Evolutionary conservation across 2,888 invertebrate species (phyloP).

Genomic region (Eupelmus urozonus): DNA sequence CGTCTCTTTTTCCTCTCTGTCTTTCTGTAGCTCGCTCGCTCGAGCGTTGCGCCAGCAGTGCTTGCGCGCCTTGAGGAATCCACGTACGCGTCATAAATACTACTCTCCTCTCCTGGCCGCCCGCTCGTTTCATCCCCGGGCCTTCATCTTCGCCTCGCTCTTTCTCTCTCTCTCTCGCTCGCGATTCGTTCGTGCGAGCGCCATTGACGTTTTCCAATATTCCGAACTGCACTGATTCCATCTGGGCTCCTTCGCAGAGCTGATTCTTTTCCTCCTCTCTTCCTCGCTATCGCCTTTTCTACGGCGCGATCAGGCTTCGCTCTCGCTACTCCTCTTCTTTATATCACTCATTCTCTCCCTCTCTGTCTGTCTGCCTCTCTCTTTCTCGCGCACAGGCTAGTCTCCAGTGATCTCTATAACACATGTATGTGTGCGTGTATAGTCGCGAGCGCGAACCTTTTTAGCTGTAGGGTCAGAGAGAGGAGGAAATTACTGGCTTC

Average conservation of each 20-base stretch:
- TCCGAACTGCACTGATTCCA: constrained; percentile 74
- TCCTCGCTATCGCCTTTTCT: neutral
- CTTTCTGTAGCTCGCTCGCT: constrained; percentile 2
- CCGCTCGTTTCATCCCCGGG: constrained; percentile 42
- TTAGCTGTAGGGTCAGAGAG: no score
- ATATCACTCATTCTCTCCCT: constrained; percentile 51
- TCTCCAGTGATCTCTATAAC: no score
- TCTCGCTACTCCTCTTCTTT: constrained; percentile 21
- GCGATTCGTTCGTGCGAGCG: constrained; percentile 51
- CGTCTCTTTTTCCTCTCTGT: constrained; percentile 57
- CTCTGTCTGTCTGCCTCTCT: no score
- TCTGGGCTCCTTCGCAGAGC: constrained; percentile 63
- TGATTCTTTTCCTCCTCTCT: constrained; percentile 38
- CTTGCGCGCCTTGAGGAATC: constrained; percentile 67
- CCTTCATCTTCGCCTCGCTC: constrained; percentile 41
- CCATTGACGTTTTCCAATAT: constrained; percentile 74
- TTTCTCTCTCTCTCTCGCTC: constrained; percentile 9
- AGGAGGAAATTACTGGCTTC: constrained; percentile 45
- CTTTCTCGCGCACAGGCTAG: no score
- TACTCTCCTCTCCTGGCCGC: constrained; percentile 58
- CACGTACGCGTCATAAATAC: constrained; percentile 76
- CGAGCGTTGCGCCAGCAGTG: constrained; percentile 11
- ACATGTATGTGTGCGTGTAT: no score
- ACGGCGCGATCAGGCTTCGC: constrained; percentile 27
- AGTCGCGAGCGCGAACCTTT: neutral